Evolutionary conservation across 2,113 vertebrate species (phyloP).

Genomic region (Pteropus alecto): DNA sequence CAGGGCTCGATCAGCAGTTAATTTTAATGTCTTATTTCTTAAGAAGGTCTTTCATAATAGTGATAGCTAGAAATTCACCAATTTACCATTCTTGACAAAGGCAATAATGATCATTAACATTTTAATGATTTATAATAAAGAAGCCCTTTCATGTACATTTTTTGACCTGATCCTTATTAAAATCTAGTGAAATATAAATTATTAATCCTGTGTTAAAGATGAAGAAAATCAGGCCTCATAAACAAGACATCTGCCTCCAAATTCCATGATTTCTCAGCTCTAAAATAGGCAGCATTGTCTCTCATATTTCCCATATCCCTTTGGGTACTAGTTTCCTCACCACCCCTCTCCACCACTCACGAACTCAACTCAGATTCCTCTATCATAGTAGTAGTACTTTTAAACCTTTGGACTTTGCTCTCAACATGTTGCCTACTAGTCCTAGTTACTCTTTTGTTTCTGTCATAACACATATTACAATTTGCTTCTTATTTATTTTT

Average conservation of each 20-base stretch:
- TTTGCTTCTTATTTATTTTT: background rate
- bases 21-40: background rate
- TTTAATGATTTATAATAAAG: background rate
- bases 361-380: background rate
- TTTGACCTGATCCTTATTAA: background rate
- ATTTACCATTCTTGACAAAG: background rate
- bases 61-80: background rate
- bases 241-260: background rate
- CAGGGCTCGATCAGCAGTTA: background rate
- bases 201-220: background rate
- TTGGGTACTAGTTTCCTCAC: background rate
- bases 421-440: background rate
- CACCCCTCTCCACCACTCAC: background rate
- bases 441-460: background rate
- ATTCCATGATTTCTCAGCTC: background rate
- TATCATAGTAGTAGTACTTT: accelerated
- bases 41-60: background rate
- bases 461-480: background rate
- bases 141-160: background rate
- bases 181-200: background rate
- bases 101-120: background rate
- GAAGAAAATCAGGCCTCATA: background rate
- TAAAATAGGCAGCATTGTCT: background rate
- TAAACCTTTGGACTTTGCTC: background rate
- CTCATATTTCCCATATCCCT: background rate